Evolutionary conservation across 1,140 invertebrate species (phyloP).

Genomic region (Temnothorax nylanderi): DNA sequence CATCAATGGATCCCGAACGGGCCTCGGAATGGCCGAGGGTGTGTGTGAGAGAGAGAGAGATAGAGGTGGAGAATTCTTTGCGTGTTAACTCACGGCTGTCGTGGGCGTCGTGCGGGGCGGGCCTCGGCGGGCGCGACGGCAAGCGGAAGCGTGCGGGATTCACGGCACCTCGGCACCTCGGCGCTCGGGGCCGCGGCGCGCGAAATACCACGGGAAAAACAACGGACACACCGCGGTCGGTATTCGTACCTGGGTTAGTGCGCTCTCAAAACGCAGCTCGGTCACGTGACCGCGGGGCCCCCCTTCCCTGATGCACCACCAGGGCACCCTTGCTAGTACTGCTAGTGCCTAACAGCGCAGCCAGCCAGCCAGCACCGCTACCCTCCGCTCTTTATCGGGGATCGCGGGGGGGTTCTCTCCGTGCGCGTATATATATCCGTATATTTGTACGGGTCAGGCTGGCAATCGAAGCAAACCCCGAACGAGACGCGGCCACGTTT

Average conservation of each 20-base stretch:
- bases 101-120: slow-evolving; percentile 65
- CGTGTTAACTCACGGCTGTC: slow-evolving; percentile 76
- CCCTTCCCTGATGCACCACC: slow-evolving; percentile 58
- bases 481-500: too few relatives aligned
- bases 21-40: slow-evolving; percentile 65
- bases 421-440: too few relatives aligned
- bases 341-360: background rate
- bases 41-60: too few relatives aligned
- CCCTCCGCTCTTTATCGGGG: slow-evolving; percentile 60
- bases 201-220: slow-evolving; percentile 82
- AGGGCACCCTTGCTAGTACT: slow-evolving; percentile 34
- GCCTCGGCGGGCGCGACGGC: slow-evolving; percentile 64
- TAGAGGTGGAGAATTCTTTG: slow-evolving; percentile 56
- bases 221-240: slow-evolving; percentile 70
- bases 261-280: slow-evolving; percentile 84
- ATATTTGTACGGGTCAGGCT: background rate
- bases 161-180: slow-evolving; percentile 70
- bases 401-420: too few relatives aligned
- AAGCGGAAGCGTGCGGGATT: slow-evolving; percentile 70
- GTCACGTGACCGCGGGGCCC: slow-evolving; percentile 82
- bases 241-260: slow-evolving; percentile 82
- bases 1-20: slow-evolving; percentile 70
- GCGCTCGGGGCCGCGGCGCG: slow-evolving; percentile 72
- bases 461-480: slow-evolving; percentile 12
- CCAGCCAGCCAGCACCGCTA: slow-evolving; percentile 55